Percentiles rank a stretch among this genome's conserved stretches.
Conservation (phyloP, 1,140 invertebrate genomes). For the Metaphire vulgaris region DNA sequence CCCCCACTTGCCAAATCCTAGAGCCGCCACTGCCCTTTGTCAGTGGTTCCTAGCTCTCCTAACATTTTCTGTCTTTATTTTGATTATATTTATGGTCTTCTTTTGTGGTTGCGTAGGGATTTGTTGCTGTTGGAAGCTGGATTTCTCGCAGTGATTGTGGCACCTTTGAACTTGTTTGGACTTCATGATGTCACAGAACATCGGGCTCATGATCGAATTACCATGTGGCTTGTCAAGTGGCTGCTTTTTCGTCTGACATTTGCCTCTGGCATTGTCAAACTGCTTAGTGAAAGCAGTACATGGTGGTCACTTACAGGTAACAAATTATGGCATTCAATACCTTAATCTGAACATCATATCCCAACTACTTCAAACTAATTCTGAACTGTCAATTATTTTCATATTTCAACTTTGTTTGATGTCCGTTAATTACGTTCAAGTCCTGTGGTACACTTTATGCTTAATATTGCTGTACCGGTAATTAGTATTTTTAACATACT, state of each 20-base stretch:
- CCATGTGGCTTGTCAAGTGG: constrained; percentile 70
- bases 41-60: not conserved
- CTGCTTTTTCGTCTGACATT: constrained; percentile 72
- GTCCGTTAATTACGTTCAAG: too few relatives aligned
- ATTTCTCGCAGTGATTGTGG: constrained; percentile 65
- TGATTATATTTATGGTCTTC: too few relatives aligned
- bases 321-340: too few relatives aligned
- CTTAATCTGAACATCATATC: too few relatives aligned
- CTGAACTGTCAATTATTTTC: too few relatives aligned
- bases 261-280: constrained; percentile 67
- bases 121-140: constrained; percentile 69
- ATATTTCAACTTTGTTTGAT: too few relatives aligned
- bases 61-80: not conserved
- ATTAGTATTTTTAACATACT: too few relatives aligned
- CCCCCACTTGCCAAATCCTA: too few relatives aligned
- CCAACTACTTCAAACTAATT: too few relatives aligned
- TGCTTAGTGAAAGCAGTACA: constrained; percentile 67
- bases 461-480: too few relatives aligned
- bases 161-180: constrained; percentile 55
- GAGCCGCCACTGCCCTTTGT: too few relatives aligned
- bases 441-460: too few relatives aligned
- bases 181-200: constrained; percentile 28
- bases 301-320: constrained; percentile 76
- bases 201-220: constrained; percentile 51
- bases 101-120: constrained; percentile 57